A percentile compares a stretch with the other conserved stretches of the same genome.
phyloP scores from a whole-genome alignment of 2,888 invertebrate species.

The Falcaria lacertinaria region DNA sequence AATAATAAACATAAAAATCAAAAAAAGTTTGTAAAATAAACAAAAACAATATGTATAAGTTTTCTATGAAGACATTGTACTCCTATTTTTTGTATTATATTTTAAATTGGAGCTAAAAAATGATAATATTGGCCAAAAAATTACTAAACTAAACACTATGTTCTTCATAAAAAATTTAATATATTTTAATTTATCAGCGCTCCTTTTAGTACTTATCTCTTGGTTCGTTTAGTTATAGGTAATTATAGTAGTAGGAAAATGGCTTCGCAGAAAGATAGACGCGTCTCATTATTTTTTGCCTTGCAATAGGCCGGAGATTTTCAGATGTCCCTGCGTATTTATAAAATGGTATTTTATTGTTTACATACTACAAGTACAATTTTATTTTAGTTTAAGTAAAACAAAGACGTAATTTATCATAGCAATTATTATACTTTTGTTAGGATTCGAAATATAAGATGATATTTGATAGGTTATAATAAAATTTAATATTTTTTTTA shows the following conservation, averaged over 20 bases:
- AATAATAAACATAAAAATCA: constrained; percentile 53
- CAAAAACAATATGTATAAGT: constrained; percentile 48
- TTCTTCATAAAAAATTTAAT: constrained; percentile 28
- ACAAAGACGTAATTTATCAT: background rate
- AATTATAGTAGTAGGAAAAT: constrained; percentile 21
- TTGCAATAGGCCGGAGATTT: too few relatives aligned
- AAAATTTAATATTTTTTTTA: too few relatives aligned
- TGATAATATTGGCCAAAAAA: background rate
- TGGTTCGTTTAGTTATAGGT: constrained; percentile 27
- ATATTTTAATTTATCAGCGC: constrained; percentile 27
- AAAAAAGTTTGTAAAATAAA: constrained; percentile 60
- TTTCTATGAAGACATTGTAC: constrained; percentile 36
- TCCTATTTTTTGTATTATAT: background rate
- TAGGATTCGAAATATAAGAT: too few relatives aligned
- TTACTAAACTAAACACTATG: background rate
- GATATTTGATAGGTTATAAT: too few relatives aligned
- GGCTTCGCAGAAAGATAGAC: constrained; percentile 4
- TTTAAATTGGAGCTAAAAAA: background rate
- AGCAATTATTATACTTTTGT: too few relatives aligned
- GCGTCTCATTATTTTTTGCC: background rate
- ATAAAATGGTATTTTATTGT: background rate
- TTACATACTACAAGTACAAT: background rate
- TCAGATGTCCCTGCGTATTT: background rate
- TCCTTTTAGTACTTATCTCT: constrained; percentile 35
- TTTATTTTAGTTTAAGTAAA: background rate